Conservation (phyloP, 2,888 invertebrate genomes). For the Thera obeliscata region DNA sequence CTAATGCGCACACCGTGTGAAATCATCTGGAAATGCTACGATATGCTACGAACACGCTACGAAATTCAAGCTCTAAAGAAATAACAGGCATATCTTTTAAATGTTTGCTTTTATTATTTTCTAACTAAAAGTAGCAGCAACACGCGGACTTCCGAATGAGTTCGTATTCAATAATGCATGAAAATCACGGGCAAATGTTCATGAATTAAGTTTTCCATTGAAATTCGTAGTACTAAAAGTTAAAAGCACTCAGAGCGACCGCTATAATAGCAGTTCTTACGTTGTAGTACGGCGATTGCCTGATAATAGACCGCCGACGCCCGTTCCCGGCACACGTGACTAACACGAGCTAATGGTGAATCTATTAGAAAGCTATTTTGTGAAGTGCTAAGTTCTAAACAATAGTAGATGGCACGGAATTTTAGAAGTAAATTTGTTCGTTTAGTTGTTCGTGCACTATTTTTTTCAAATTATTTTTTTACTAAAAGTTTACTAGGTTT, state of each 20-base stretch:
- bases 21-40: constrained; percentile 9
- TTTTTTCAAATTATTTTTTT: neutral
- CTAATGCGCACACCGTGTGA: constrained; percentile 7
- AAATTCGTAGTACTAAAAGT: constrained; percentile 29
- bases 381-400: constrained; percentile 22
- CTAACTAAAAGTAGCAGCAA: too few species aligned
- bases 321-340: constrained; percentile 48
- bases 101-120: too few species aligned
- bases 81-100: neutral
- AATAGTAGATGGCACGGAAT: constrained; percentile 1
- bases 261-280: constrained; percentile 55
- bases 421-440: neutral
- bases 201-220: neutral
- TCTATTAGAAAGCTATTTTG: constrained; percentile 46
- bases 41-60: constrained; percentile 1
- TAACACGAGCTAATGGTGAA: constrained; percentile 47
- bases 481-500: neutral
- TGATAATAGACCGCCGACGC: constrained; percentile 51
- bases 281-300: constrained; percentile 51
- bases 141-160: neutral
- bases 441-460: neutral
- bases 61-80: neutral
- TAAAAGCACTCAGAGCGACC: constrained; percentile 29
- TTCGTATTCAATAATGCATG: neutral
- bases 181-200: neutral